phyloP scores from a whole-genome alignment of 2,797 vertebrate species.

The Apodemus agrarius region DNA sequence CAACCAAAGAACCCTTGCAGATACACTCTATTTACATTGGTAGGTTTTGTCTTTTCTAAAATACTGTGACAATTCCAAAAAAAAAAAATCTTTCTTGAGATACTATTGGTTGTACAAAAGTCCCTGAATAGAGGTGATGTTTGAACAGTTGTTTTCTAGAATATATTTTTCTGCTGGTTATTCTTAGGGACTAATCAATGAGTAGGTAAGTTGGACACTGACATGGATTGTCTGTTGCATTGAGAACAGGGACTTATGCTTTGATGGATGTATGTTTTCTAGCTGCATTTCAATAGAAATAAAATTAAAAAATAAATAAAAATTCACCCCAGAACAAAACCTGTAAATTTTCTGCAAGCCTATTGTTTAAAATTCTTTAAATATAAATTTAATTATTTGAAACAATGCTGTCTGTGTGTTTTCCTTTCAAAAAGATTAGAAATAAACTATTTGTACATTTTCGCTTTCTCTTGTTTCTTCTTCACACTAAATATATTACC shows the following conservation, averaged over 20 bases:
- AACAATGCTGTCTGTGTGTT: background rate
- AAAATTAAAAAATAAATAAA: conserved; percentile 50
- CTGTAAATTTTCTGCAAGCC: conserved; percentile 66
- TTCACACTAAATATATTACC: background rate
- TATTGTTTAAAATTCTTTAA: conserved; percentile 59
- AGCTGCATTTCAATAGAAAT: background rate
- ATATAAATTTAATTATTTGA: conserved; percentile 52
- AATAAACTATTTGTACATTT: conserved; percentile 9
- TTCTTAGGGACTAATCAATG: background rate
- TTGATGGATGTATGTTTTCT: background rate
- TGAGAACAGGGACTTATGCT: background rate
- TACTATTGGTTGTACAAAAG: background rate
- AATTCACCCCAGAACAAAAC: conserved; percentile 53
- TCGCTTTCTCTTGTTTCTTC: background rate
- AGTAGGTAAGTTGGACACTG: background rate
- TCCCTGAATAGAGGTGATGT: background rate
- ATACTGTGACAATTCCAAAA: background rate
- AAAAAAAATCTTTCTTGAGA: conserved; percentile 9
- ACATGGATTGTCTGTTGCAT: background rate
- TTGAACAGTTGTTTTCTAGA: background rate
- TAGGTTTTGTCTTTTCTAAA: background rate
- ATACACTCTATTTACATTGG: background rate
- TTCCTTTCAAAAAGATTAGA: conserved; percentile 53
- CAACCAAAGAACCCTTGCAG: background rate
- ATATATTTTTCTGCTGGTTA: background rate